A percentile compares a stretch with the other conserved stretches of the same genome.
These are phyloP conservation scores for Pangasius djambal DNA, from an alignment of 2,797 vertebrate genomes.

Conservation along the genomic window DNA sequence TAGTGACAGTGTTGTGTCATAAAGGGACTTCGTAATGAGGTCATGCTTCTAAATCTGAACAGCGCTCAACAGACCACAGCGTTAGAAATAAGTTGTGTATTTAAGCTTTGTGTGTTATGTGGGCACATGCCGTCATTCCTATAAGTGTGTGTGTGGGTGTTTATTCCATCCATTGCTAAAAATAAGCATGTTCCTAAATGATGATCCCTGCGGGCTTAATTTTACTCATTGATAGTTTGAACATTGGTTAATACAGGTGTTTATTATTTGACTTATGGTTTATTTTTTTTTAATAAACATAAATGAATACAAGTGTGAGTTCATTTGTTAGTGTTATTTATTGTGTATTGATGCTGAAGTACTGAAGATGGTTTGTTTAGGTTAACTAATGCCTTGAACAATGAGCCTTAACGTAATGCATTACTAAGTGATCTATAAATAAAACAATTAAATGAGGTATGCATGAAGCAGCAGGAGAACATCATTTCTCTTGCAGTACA, in stretches of 20 bases:
- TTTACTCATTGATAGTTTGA: neutral
- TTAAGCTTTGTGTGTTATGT: neutral
- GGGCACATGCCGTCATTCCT: neutral
- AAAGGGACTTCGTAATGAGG: neutral
- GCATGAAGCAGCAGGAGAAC: neutral
- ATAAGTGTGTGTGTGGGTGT: neutral
- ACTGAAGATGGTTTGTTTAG: neutral
- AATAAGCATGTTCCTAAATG: neutral
- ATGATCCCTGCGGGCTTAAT: neutral
- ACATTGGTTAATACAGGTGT: neutral
- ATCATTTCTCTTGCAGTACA: neutral
- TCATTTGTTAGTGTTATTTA: neutral
- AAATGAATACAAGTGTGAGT: neutral
- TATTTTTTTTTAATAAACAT: neutral
- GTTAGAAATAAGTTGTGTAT: slow-evolving; percentile 3
- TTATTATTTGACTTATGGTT: neutral
- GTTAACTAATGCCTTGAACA: neutral
- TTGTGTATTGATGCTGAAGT: neutral
- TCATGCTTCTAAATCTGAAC: neutral
- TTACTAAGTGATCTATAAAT: neutral
- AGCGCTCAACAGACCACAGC: neutral
- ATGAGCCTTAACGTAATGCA: neutral
- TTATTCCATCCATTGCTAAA: neutral
- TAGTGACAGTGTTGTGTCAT: neutral
- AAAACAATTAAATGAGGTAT: neutral